Conservation (phyloP, 1,140 invertebrate species). For the Scaptodrosophila lebanonensis region DNA sequence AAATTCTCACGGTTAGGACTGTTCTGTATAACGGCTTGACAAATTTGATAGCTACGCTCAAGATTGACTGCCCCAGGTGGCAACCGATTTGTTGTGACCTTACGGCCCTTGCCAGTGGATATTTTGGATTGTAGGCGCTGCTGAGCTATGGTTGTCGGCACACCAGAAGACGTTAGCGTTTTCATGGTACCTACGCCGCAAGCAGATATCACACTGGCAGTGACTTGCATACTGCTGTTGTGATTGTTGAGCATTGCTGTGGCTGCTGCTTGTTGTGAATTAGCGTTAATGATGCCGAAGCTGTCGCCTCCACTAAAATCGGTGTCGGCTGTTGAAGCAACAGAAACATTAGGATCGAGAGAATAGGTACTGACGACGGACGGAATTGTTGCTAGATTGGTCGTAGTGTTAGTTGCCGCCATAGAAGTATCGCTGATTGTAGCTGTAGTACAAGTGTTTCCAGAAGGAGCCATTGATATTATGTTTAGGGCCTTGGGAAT, state of each 20-base stretch:
- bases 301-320: slow-evolving; percentile 18
- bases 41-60: slow-evolving; percentile 96
- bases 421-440: slow-evolving; percentile 5
- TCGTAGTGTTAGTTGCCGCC: slow-evolving; percentile 37
- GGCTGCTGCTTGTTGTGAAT: slow-evolving; percentile 14
- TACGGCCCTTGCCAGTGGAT: slow-evolving; percentile 74
- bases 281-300: slow-evolving; percentile 19
- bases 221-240: slow-evolving; percentile 34
- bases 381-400: slow-evolving; percentile 56
- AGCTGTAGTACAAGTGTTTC: slow-evolving; percentile 48
- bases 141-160: slow-evolving; percentile 76
- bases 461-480: slow-evolving; percentile 63
- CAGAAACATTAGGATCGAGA: slow-evolving; percentile 60
- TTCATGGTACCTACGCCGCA: too few relatives aligned
- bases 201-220: too few relatives aligned
- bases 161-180: slow-evolving; percentile 76
- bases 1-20: slow-evolving; percentile 92
- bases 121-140: slow-evolving; percentile 70
- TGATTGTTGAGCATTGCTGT: slow-evolving; percentile 27
- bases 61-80: slow-evolving; percentile 93
- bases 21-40: slow-evolving; percentile 95
- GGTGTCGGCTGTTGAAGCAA: slow-evolving; percentile 38
- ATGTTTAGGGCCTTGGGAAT: slow-evolving; percentile 69
- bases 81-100: slow-evolving; percentile 82
- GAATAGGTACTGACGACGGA: slow-evolving; percentile 22